A percentile compares a stretch with the other conserved stretches of the same genome.
These are phyloP conservation scores for Pampusana beccarii DNA, from an alignment of 2,113 vertebrate genomes.

Conservation along the genomic window DNA sequence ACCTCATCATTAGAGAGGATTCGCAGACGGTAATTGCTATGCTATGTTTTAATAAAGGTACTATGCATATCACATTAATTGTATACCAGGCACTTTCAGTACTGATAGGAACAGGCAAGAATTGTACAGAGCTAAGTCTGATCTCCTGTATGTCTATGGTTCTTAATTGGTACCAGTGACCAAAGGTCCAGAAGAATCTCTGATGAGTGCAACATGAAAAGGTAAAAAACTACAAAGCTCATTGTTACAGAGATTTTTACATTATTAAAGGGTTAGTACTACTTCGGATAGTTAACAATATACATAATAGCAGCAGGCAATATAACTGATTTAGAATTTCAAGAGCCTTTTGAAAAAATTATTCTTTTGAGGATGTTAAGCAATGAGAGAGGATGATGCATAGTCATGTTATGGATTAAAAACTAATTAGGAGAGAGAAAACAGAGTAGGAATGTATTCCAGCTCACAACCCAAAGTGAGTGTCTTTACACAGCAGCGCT, in stretches of 20 bases:
- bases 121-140: background rate
- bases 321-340: constrained; percentile 22
- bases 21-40: background rate
- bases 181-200: background rate
- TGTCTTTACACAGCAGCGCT: background rate
- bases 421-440: constrained; percentile 40
- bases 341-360: constrained; percentile 31
- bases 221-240: background rate
- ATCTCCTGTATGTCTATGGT: background rate
- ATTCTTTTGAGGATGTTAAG: constrained; percentile 23
- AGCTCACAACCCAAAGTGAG: constrained; percentile 5
- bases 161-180: background rate
- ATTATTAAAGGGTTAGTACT: background rate
- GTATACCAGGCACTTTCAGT: background rate
- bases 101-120: background rate
- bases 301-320: background rate
- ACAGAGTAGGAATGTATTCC: constrained; percentile 38
- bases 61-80: background rate
- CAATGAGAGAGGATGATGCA: constrained; percentile 24
- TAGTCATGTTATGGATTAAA: constrained; percentile 50
- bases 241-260: background rate
- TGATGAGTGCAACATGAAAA: background rate
- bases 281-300: constrained; percentile 29
- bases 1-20: background rate
- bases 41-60: background rate